phyloP scores from a whole-genome alignment of 1,140 invertebrate species.

The Lineus longissimus region DNA sequence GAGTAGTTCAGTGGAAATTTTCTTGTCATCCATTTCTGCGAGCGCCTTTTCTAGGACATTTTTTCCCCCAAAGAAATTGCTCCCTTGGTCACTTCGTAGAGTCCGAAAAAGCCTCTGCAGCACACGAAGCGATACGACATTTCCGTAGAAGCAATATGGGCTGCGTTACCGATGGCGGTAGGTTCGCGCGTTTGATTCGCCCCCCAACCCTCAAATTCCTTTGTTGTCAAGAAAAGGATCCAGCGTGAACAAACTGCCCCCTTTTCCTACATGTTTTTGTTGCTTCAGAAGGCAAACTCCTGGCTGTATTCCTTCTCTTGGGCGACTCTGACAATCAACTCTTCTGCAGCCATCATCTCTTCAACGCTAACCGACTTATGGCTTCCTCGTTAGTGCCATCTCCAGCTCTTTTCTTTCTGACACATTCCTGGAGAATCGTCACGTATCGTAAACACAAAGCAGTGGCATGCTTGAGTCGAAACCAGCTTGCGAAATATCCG shows the following conservation, averaged over 20 bases:
- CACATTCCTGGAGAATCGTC: background rate
- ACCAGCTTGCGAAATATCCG: conserved; percentile 17
- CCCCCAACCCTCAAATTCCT: conserved; percentile 12
- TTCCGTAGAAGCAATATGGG: conserved; percentile 13
- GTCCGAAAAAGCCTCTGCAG: background rate
- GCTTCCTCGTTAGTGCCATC: background rate
- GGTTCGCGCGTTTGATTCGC: conserved; percentile 1
- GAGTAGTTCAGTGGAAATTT: background rate
- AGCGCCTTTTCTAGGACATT: conserved; percentile 1
- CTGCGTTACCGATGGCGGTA: conserved; percentile 3
- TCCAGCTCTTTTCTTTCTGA: background rate
- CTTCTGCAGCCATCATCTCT: background rate
- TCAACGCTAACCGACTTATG: background rate
- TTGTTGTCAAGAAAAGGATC: conserved; percentile 17
- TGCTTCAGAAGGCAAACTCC: conserved; percentile 5
- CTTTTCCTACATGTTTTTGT: background rate
- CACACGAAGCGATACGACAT: conserved; percentile 23
- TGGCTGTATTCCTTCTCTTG: background rate
- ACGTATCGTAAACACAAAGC: background rate
- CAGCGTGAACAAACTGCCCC: conserved; percentile 3
- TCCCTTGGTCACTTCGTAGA: conserved; percentile 6
- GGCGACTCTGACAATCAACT: conserved; percentile 5
- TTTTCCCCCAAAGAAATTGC: background rate
- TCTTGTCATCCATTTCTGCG: background rate
- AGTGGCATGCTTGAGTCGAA: conserved; percentile 7